Base-by-base conservation (phyloP, 1,140 invertebrate genomes). In the Chionoecetes opilio region DNA sequence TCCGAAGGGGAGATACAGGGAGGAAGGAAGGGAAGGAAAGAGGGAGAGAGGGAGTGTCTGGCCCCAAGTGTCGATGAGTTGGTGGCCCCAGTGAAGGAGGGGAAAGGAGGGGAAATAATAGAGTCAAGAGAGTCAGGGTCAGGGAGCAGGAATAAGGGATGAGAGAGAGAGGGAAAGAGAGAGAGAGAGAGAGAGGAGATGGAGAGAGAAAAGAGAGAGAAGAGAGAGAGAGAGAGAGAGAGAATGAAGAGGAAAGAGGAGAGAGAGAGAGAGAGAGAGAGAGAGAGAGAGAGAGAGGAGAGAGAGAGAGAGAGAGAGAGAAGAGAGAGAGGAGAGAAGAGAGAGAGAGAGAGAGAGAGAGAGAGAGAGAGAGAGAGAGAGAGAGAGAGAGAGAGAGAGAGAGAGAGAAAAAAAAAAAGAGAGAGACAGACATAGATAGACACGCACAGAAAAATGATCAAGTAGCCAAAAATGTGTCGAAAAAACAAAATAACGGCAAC, bases 201-300 rank as follows among this genome's bases (percentile, higher is more conserved):
- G 41, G 14, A 14, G 14, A 14, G n/a, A n/a, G n/a, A 6, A 86
- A 34, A 86, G 29, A 35, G 31, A 38, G 29, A 86, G 29, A 37
- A 84, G 21, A 26, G 26, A 84, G 29, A 84, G 26, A 26, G 21
- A 34, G 29, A 26, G 21, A 34, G 26, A 14, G 82, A 84, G 32
- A 84, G 32, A n/a, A 34, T n/a, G 21, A 84, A n/a, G 82, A 84
- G 82, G 26, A 34, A 84, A 87, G 32, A 21, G 3, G n/a, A 21
- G 29, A 31, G 0, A 38, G 38, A 38, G 9, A 32, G 34, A 38
- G 31, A 37, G n/a, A 38, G 14, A 37, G n/a, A 17, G 34, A 38
- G 38, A n/a, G 34, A 82, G 82, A 82, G 82, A 82, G 82, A 82
- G 82, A 82, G 82, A 82, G 26, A 32, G 31, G 84, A 86, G 84